These are phyloP conservation scores for Lates japonicus DNA, from an alignment of 2,797 vertebrate species.

Conservation along the genomic window DNA sequence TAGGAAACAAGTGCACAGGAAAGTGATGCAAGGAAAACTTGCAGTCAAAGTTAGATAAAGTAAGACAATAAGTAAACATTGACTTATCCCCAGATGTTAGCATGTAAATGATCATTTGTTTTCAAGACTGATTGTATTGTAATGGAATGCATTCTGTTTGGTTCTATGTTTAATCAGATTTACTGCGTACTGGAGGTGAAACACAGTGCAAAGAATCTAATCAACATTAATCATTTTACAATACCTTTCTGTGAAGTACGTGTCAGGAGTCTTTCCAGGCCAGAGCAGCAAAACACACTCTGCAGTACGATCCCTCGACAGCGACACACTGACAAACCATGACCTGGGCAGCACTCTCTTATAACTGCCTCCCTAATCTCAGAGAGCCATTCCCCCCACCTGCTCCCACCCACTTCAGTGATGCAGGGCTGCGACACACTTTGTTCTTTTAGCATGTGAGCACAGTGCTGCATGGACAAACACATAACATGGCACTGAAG, in stretches of 20 bases:
- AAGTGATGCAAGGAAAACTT: not conserved
- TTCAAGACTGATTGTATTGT: not conserved
- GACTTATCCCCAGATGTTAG: not conserved
- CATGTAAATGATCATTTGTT: not conserved
- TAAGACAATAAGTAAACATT: not conserved
- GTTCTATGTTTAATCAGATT: not conserved
- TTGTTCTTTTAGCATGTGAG: slow-evolving; percentile 17
- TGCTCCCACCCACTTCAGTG: slow-evolving; percentile 72
- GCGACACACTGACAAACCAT: slow-evolving; percentile 63
- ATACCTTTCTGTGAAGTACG: slow-evolving; percentile 63
- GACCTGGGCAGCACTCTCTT: slow-evolving; percentile 67
- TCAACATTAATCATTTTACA: slow-evolving; percentile 18
- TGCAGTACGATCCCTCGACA: slow-evolving; percentile 57
- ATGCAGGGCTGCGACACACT: slow-evolving; percentile 43
- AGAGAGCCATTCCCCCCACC: slow-evolving; percentile 67
- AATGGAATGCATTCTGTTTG: not conserved
- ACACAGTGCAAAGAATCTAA: not conserved
- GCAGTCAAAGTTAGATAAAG: not conserved
- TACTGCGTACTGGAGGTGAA: not conserved
- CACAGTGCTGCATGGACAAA: slow-evolving; percentile 16
- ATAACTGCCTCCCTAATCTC: slow-evolving; percentile 63
- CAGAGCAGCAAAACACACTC: slow-evolving; percentile 34
- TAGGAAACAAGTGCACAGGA: not conserved
- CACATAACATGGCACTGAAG: slow-evolving; percentile 12
- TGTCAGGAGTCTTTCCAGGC: slow-evolving; percentile 18